phyloP scores from a whole-genome alignment of 2,888 invertebrate genomes.

The Polydrusus pterygomalis region DNA sequence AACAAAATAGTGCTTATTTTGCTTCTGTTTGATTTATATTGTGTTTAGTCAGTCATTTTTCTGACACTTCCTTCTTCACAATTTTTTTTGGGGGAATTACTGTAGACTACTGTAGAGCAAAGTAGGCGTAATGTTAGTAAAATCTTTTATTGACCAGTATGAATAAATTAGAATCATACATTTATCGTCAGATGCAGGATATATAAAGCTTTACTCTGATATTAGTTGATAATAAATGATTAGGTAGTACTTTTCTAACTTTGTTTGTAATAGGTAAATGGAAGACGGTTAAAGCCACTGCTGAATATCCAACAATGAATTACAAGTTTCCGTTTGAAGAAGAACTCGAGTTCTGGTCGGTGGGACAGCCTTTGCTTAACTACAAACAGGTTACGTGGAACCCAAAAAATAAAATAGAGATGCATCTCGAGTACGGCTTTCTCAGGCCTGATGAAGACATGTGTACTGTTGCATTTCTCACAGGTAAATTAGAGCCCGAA shows the following conservation, averaged over 20 bases:
- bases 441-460: conserved; percentile 74
- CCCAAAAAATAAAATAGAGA: conserved; percentile 74
- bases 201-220: no score
- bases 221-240: no score
- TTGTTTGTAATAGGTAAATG: conserved; percentile 71
- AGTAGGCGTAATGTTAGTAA: no score
- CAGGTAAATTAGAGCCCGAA: no score
- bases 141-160: no score
- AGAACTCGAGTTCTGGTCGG: conserved; percentile 74
- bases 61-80: no score
- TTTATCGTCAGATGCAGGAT: neutral
- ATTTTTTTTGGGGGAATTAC: no score
- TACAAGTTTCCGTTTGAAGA: conserved; percentile 76
- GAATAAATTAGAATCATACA: no score
- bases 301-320: conserved; percentile 76
- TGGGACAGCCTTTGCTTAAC: conserved; percentile 79
- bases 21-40: no score
- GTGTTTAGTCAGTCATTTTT: no score
- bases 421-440: conserved; percentile 80
- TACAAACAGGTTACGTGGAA: conserved; percentile 75
- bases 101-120: no score
- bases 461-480: conserved; percentile 74
- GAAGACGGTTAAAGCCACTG: conserved; percentile 73
- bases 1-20: no score
- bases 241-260: neutral